These are phyloP conservation scores for Anguilla anguilla DNA, from an alignment of 2,797 vertebrate species.

Conservation along the genomic window DNA sequence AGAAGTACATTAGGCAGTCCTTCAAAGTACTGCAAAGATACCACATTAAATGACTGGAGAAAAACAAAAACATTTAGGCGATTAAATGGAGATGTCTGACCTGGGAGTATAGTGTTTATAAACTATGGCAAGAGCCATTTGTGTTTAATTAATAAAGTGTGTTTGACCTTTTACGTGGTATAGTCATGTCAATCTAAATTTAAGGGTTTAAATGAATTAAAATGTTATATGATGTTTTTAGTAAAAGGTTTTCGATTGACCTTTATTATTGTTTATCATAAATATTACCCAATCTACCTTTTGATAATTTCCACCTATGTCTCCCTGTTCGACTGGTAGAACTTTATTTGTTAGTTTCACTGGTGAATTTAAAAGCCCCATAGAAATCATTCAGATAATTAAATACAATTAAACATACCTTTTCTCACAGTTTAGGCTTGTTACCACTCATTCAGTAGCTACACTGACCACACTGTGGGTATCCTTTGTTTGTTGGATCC, in stretches of 20 bases:
- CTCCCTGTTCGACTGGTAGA: not conserved
- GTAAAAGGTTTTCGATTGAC: not conserved
- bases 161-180: not conserved
- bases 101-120: not conserved
- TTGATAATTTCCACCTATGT: not conserved
- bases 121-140: not conserved
- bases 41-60: not conserved
- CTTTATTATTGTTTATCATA: not conserved
- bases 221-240: not conserved
- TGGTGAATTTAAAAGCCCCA: not conserved
- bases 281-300: not conserved
- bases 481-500: not conserved
- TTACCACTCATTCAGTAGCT: not conserved
- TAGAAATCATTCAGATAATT: too few relatives aligned
- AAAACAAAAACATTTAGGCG: not conserved
- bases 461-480: not conserved
- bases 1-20: not conserved
- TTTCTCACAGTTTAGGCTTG: not conserved
- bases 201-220: not conserved
- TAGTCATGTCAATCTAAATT: not conserved
- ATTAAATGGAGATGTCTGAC: not conserved
- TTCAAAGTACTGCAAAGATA: not conserved
- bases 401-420: not conserved
- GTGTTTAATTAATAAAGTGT: not conserved
- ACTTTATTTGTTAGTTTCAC: not conserved